Conservation (phyloP, 2,888 invertebrate genomes). For the Rhyacophila evoluta region DNA sequence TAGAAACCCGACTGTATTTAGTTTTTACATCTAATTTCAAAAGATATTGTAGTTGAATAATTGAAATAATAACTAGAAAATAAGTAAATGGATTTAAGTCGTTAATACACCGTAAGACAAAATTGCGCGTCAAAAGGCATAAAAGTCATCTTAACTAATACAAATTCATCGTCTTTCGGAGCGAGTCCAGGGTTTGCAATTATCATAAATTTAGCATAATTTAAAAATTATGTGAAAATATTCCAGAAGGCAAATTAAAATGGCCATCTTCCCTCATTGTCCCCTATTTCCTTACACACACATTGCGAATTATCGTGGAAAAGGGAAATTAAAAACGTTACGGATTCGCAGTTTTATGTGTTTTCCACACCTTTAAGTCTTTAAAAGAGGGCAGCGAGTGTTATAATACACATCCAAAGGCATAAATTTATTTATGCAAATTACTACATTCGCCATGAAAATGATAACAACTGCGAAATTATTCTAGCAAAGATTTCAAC, state of each 20-base stretch:
- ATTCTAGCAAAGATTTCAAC: background rate
- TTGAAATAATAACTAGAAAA: no score
- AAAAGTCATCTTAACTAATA: background rate
- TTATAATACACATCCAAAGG: background rate
- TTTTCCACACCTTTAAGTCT: conserved; percentile 10
- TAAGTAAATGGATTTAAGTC: no score
- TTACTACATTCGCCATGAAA: background rate
- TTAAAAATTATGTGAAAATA: conserved; percentile 31
- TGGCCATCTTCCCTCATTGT: background rate
- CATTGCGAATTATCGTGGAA: background rate
- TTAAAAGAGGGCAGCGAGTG: background rate
- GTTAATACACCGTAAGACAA: background rate
- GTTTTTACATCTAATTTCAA: no score
- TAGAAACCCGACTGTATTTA: no score
- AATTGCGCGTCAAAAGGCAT: background rate
- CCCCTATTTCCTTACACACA: conserved; percentile 12
- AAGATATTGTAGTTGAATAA: no score
- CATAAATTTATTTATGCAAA: conserved; percentile 16
- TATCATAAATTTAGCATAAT: conserved; percentile 44
- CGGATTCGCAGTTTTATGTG: conserved; percentile 13
- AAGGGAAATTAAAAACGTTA: conserved; percentile 24
- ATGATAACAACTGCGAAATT: background rate
- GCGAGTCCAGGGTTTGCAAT: conserved; percentile 11
- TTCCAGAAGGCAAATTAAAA: conserved; percentile 17
- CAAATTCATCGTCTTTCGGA: background rate